Conservation (phyloP, 2,888 invertebrate genomes). For the Odontomyia ornata region DNA sequence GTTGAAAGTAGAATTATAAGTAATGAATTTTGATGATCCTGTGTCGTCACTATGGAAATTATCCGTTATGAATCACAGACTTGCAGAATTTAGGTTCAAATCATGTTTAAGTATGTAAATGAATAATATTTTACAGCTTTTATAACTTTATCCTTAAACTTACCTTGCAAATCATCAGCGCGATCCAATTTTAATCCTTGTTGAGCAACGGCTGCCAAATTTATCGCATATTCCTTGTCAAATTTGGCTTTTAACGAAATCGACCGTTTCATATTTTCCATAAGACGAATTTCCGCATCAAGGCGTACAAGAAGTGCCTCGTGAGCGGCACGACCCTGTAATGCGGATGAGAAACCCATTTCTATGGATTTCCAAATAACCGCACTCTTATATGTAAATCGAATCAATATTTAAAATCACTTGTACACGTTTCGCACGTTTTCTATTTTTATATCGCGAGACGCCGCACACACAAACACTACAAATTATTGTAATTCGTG, state of each 20-base stretch:
- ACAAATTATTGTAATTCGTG: too few relatives aligned
- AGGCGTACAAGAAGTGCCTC: slow-evolving; percentile 90
- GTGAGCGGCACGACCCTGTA: slow-evolving; percentile 89
- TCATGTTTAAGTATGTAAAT: too few relatives aligned
- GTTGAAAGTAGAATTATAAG: too few relatives aligned
- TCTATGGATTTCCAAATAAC: slow-evolving; percentile 24
- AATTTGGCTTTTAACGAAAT: slow-evolving; percentile 87
- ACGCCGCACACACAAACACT: background rate
- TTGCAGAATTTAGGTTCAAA: too few relatives aligned
- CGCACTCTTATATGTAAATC: background rate
- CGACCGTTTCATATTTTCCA: slow-evolving; percentile 91
- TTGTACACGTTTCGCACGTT: slow-evolving; percentile 11
- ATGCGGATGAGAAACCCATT: slow-evolving; percentile 88
- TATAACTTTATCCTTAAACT: slow-evolving; percentile 46
- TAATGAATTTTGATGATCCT: too few relatives aligned
- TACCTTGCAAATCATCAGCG: slow-evolving; percentile 64
- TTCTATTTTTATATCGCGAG: slow-evolving; percentile 2
- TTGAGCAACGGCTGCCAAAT: slow-evolving; percentile 80
- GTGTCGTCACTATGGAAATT: too few relatives aligned
- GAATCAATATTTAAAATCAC: slow-evolving; percentile 1
- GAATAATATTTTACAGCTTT: too few relatives aligned
- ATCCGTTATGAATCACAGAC: too few relatives aligned
- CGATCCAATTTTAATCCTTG: slow-evolving; percentile 85
- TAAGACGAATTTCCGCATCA: slow-evolving; percentile 89
- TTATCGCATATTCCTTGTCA: slow-evolving; percentile 89